Evolutionary conservation across 92 coral and sea anemone species (phyloP), one percentile per base, ranked within the genome.

Genomic region (Nematostella vectensis): DNA sequence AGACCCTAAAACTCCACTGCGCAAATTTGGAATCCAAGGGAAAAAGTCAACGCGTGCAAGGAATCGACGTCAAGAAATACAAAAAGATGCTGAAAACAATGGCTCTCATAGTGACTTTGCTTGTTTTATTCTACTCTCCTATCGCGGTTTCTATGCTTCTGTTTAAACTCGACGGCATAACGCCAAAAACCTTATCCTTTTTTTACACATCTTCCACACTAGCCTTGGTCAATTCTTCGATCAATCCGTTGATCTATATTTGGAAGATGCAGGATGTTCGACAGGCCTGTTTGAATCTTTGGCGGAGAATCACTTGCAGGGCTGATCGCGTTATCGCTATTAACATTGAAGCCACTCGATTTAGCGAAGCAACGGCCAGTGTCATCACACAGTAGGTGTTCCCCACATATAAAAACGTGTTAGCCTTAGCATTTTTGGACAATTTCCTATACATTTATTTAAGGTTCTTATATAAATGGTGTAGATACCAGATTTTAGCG

Each of bases 181-280:
- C 9, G 4, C 23, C 9, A 19, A 19, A 45, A 6, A 45, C 17
- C 23, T 22, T 45, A 22, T 4, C 4, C 4, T 45, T 45, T 6
- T 45, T 45, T 45, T 45, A 45, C 51, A 19, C 18, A 6, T 8
- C 51, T 4, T 45, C 51, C 4, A 45, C 51, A 4, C 21, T 45
- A 11, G 51, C 51, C 23, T 19, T 45, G 21, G 23, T 45, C 9
- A 45, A 45, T 45, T 45, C 51, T 6, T 45, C 51, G 9, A 8
- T 45, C 9, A 45, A 45, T 45, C 51, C 51, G 9, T 8, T 17
- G 4, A 45, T 45, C 9, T 45, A 45, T 19, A 45, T 45, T 17
- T 45, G 51, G 51, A 45, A 45, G 21, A 45, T 45, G 4, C 17
- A 45, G 18, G 51, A 45, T 22, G 18, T 45, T 45, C 51, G 23